Conservation (phyloP, 2,113 vertebrate species). For the Xenotilapia longispinis region DNA sequence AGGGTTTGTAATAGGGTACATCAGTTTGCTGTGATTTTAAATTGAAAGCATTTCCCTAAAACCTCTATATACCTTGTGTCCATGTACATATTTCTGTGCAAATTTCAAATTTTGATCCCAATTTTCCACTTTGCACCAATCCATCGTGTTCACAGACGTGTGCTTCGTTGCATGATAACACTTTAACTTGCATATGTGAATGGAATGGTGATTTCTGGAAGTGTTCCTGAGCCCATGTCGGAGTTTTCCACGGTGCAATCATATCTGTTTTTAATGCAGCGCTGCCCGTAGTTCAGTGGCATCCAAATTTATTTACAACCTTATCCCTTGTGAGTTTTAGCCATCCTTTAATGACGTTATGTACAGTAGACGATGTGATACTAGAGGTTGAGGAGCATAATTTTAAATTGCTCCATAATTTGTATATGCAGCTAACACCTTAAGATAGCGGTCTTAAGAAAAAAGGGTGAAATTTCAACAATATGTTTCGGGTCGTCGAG, state of each 20-base stretch:
- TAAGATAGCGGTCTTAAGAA: background rate
- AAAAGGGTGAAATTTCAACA: background rate
- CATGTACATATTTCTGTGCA: rapidly evolving
- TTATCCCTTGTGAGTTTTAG: background rate
- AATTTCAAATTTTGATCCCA: background rate
- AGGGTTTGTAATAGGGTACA: background rate
- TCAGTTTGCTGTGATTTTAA: background rate
- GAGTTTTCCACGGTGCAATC: background rate
- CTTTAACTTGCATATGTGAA: background rate
- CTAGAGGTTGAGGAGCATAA: background rate
- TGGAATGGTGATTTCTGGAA: background rate
- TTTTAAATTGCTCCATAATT: background rate
- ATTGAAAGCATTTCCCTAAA: rapidly evolving
- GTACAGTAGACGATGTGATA: background rate
- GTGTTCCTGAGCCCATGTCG: background rate
- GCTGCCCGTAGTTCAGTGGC: background rate
- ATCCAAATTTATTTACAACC: background rate
- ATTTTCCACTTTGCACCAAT: background rate
- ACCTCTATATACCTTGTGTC: rapidly evolving
- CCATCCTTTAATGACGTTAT: background rate
- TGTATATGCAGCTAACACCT: background rate
- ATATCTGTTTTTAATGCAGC: background rate
- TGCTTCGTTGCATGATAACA: rapidly evolving
- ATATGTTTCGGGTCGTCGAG: rapidly evolving
- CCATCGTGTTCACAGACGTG: background rate